Conservation (phyloP, 2,888 invertebrate species). For the Hartigia nigra region DNA sequence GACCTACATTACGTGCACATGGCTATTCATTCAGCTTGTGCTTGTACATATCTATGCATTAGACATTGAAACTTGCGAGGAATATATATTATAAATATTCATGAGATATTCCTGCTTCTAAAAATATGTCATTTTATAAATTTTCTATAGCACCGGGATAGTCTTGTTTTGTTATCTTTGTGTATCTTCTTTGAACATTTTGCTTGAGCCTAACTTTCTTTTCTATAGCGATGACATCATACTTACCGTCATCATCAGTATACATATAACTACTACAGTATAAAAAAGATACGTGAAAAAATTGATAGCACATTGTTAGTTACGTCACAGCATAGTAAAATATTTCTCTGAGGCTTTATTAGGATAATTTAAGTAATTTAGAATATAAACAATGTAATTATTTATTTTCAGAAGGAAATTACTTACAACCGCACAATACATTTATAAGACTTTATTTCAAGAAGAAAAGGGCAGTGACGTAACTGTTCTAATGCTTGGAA, state of each 20-base stretch:
- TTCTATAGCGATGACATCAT: conserved; percentile 7
- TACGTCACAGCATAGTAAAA: neutral
- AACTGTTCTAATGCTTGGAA: conserved; percentile 76
- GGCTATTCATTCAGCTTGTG: neutral
- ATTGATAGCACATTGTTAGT: neutral
- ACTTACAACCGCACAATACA: conserved; percentile 80
- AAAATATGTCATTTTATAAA: neutral
- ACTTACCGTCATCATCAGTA: neutral
- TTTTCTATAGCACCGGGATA: neutral
- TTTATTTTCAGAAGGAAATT: conserved; percentile 72
- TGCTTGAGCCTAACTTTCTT: neutral
- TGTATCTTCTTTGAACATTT: neutral
- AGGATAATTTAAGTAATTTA: conserved; percentile 23
- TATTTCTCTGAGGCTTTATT: neutral
- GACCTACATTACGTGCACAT: neutral
- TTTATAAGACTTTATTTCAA: conserved; percentile 80
- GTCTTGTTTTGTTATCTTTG: neutral
- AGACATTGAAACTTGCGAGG: neutral
- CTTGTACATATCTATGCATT: neutral
- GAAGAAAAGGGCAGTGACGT: conserved; percentile 83
- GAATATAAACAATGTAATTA: conserved; percentile 23
- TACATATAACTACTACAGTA: neutral
- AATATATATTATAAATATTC: neutral
- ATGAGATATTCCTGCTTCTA: neutral
- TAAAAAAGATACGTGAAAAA: neutral